These are phyloP conservation scores for Melanerpes aurifrons DNA, from an alignment of 2,113 vertebrate genomes.

Conservation along the genomic window DNA sequence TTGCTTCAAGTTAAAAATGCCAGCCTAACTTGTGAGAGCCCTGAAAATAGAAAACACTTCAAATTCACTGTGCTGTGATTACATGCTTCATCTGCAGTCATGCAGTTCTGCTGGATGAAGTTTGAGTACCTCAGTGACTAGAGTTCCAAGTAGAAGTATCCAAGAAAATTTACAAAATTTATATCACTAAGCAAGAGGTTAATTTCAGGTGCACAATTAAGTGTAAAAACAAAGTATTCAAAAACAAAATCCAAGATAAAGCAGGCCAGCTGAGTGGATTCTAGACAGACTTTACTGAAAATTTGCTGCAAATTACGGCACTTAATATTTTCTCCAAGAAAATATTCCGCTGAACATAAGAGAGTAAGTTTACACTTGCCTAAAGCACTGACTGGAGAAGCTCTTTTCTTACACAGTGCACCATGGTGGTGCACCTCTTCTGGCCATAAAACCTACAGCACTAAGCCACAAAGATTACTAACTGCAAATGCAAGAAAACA, in stretches of 20 bases:
- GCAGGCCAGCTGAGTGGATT: not conserved
- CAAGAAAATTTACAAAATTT: not conserved
- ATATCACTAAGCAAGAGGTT: not conserved
- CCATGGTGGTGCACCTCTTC: not conserved
- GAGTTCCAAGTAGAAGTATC: not conserved
- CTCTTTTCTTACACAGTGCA: not conserved
- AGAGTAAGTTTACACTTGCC: not conserved
- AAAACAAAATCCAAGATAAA: not conserved
- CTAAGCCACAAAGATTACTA: constrained; percentile 32
- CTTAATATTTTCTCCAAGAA: not conserved
- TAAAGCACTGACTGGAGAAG: not conserved
- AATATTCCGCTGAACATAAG: not conserved
- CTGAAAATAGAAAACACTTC: not conserved
- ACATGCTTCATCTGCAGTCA: not conserved
- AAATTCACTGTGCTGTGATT: not conserved
- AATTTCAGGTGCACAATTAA: not conserved
- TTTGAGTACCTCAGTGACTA: not conserved
- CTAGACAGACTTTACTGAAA: not conserved
- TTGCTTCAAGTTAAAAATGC: not conserved
- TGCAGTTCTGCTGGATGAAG: not conserved
- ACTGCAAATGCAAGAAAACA: not conserved
- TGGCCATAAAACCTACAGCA: constrained; percentile 15
- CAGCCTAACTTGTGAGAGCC: not conserved
- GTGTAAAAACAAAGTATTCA: not conserved
- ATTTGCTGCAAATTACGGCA: not conserved